Base-by-base conservation (phyloP, 2,888 invertebrate genomes). In the Xiphydria camelus region DNA sequence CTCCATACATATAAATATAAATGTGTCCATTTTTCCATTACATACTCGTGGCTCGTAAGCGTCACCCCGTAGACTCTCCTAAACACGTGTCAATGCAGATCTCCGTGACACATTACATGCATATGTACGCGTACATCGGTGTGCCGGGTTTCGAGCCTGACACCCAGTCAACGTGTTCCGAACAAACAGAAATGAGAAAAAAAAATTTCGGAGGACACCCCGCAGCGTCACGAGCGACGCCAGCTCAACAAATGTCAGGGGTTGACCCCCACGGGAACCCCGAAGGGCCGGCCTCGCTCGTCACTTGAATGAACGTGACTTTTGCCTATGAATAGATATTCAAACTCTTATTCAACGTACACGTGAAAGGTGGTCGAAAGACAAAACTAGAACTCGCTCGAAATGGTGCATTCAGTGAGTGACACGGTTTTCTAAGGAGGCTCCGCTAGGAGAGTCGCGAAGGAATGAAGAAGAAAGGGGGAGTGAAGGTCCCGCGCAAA, bases 251-350 rank as follows among this genome's bases (percentile, higher is more conserved):
- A 12, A 29, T 29, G 12, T 29, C 29, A 29, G 29, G 29, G 29
- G 29, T 29, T 29, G 15, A 29, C 6, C 29, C 15, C 14, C n/a
- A n/a, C n/a, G 9, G 15, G 29, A 29, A 29, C 29, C 29, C 29
- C 15, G 15, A 12, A 29, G 29, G 29, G 29, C 15, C 15, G 29
- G 29, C 12, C 12, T 1, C 12, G n/a, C 29, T 14, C 29, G 12
- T 7, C 29, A 12, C 2, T 3, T 29, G 29, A 29, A 29, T 29
- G 12, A 15, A 5, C 29, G 12, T 29, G 29, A 29, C 29, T 29
- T 29, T 29, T 29, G 15, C 29, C 12, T 29, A 29, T 29, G 29
- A 29, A 29, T 29, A 15, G 29, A 14, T 15, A 29, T 29, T 29
- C 12, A 29, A 29, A 29, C 12, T 29, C 29, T 29, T 29, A 29